A percentile compares a stretch with the other conserved stretches of the same genome.
Evolutionary conservation across 2,113 vertebrate species (phyloP).

Genomic region (Charadrius vociferus): DNA sequence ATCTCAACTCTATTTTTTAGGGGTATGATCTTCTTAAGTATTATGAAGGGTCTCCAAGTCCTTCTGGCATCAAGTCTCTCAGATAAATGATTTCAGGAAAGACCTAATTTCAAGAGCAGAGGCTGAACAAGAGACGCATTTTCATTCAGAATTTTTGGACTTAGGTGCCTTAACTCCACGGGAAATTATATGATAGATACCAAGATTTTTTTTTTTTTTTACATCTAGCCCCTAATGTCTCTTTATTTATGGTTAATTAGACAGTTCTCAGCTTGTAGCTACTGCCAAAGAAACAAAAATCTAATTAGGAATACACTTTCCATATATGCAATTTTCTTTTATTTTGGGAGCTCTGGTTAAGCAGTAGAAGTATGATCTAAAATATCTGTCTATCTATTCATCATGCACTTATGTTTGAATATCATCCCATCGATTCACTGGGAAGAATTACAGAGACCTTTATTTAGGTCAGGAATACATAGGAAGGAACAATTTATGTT

Average conservation of each 20-base stretch:
- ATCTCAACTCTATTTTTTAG: not conserved
- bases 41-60: not conserved
- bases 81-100: not conserved
- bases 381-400: not conserved
- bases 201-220: not conserved
- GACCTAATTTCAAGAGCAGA: not conserved
- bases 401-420: not conserved
- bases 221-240: not conserved
- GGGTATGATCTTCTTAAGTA: rapidly evolving
- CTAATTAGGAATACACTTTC: not conserved
- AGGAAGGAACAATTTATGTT: not conserved
- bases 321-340: not conserved
- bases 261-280: not conserved
- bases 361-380: not conserved
- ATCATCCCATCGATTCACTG: not conserved
- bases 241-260: not conserved
- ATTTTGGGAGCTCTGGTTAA: not conserved
- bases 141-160: not conserved
- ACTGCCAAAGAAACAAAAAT: not conserved
- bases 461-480: not conserved
- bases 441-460: not conserved
- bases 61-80: not conserved
- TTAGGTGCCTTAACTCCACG: not conserved
- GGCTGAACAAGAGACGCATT: not conserved
- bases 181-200: not conserved